Base-by-base conservation (phyloP, 2,113 vertebrate species). In the Diadophis punctatus region DNA sequence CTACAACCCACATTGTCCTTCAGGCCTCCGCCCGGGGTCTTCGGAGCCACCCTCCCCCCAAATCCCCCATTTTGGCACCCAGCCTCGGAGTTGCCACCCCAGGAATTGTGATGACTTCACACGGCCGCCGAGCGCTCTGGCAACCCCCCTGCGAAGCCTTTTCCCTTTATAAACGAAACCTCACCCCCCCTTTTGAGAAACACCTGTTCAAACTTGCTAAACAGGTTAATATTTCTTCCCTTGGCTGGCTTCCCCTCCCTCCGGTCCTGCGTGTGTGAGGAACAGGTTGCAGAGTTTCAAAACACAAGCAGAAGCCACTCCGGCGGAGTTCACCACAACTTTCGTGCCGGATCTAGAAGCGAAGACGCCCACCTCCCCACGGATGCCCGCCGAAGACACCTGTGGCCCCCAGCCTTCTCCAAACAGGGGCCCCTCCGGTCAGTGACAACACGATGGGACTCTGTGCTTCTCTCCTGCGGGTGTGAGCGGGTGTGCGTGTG, bases 141-240 rank as follows among this genome's bases (percentile, higher is more conserved):
- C 91, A 89, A 39, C 51, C 39, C 46, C 3, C 46, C 20, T 1
- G 48, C 39, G n/a, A 93, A 93, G 89, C 23, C 91, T 23, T 68
- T 87, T 8, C 48, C 46, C 60, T 93, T 90, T 92, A 90, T 90
- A 93, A 86, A 86, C 68, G 46, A 93, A 93, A 93, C 93, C 11
- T 56, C 53, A 48, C 87, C 10, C 86, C 43, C 93, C 34, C 8
- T 16, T 14, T 48, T 46, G 74, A 93, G 74, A 93, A 93, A 68
- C 93, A 93, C 93, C 93, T 93, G 93, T 90, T 91, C 63, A 89
- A 91, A 93, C 90, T 91, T 91, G 93, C 93, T 80, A 86, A 91
- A 90, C 93, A 90, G 90, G 90, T 91, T 93, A 46, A 85, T 11
- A 20, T 90, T 49, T 48, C 12, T 56, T 27, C 27, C 43, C 52